Base-by-base conservation (phyloP, 2,113 vertebrate species). In the Xenotilapia flavipinnis region DNA sequence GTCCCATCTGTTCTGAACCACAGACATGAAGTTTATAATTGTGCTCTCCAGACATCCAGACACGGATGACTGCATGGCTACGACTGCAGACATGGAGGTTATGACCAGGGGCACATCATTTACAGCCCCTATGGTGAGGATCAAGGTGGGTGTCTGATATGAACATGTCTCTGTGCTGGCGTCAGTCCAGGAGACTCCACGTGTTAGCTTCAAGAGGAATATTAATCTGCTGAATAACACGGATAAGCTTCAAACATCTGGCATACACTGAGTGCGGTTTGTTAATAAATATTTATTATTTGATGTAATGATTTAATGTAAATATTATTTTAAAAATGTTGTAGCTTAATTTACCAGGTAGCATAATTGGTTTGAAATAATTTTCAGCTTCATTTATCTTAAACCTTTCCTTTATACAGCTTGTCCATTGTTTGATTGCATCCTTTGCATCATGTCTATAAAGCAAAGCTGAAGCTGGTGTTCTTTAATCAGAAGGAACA, bases 171-270 rank as follows among this genome's bases (percentile, higher is more conserved):
- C 68, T 79, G 38, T 75, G 83, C 15, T 84, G 87, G 84, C 82
- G 38, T 87, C 86, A 80, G 86, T 60, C 60, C 2, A 68, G 36
- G 84, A 90, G 85, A 86, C 73, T 3, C 47, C 36, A 8, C 60
- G 51, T 90, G 89, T 80, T 49, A 6, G 82, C 21, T 86, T 90
- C 49, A 92, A n/a, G 80, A 56, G 86, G 81, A 81, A 23, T 21
- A 9, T 89, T 79, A 56, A 62, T 13, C 21, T 5, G 4, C 40
- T 80, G 86, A 89, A 81, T 56, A 77, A 33, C 45, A 33, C 1
- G 3, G 17, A 77, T 33, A 28, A 31, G 45, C 15, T 77, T 31
- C 42, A 77, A 49, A 7, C 23, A 49, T 31, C 9, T 77, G 42
- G 70, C 15, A 77, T 28, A 49, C 42, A 49, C 70, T 28, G 42